Conservation (phyloP, 2,797 vertebrate species). For the Siniperca undulata region DNA sequence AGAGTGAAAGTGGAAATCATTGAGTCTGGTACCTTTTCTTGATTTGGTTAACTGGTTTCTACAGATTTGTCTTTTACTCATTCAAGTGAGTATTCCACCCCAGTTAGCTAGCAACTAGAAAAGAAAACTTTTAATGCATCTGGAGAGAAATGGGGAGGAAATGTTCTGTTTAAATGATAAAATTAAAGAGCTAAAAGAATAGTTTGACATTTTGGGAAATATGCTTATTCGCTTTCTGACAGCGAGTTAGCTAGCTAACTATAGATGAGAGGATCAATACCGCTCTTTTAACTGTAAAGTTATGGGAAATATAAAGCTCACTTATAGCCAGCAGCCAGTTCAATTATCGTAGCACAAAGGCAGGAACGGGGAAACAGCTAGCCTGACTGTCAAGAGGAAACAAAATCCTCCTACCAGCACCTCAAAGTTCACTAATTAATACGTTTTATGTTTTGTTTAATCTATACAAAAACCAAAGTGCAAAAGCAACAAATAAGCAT, state of each 20-base stretch:
- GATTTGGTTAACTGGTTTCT: slow-evolving; percentile 14
- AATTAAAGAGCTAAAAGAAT: not conserved
- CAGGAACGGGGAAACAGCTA: not conserved
- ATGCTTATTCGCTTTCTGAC: not conserved
- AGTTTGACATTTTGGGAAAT: slow-evolving; percentile 4
- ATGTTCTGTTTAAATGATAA: not conserved
- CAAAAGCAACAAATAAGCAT: not conserved
- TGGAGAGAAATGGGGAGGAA: not conserved
- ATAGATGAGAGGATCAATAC: not conserved
- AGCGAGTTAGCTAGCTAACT: not conserved
- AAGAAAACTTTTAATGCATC: not conserved
- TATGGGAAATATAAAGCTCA: not conserved
- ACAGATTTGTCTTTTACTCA: slow-evolving; percentile 8
- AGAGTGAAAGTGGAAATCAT: slow-evolving; percentile 9
- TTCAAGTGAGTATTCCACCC: not conserved
- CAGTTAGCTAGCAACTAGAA: not conserved
- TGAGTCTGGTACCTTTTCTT: slow-evolving; percentile 17
- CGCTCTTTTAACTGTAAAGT: not conserved
- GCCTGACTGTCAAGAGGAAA: not conserved
- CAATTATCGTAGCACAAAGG: not conserved
- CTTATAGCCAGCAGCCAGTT: not conserved
- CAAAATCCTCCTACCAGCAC: not conserved
- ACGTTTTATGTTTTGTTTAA: not conserved
- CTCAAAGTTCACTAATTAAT: not conserved
- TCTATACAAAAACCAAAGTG: not conserved